A percentile compares a stretch with the other conserved stretches of the same genome.
phyloP scores from a whole-genome alignment of 2,888 invertebrate species.

The Ellobium chinense region DNA sequence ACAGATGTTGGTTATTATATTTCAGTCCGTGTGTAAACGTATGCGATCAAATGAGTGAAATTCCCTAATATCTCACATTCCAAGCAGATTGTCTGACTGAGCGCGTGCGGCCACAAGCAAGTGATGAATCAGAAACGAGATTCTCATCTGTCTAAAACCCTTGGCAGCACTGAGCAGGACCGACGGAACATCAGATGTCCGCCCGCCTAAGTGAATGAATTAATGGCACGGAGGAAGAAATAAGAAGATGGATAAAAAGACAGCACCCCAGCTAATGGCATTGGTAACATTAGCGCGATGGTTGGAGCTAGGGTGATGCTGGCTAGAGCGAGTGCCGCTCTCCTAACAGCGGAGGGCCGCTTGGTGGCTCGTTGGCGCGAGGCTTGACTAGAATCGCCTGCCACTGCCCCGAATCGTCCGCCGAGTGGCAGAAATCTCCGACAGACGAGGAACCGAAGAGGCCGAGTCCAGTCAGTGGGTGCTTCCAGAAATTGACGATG shows the following conservation, averaged over 20 bases:
- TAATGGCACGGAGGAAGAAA: constrained; percentile 10
- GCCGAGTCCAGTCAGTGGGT: constrained; percentile 5
- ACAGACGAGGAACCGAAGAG: not conserved
- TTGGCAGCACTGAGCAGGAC: not conserved
- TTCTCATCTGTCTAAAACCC: constrained; percentile 14
- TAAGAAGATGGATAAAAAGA: constrained; percentile 14
- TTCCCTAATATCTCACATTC: not conserved
- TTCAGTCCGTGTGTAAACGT: no score
- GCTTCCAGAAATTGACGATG: constrained; percentile 4
- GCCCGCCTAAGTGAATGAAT: constrained; percentile 18
- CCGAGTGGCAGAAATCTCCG: constrained; percentile 19
- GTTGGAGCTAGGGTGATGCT: constrained; percentile 14
- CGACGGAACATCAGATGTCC: not conserved
- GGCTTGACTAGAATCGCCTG: constrained; percentile 8
- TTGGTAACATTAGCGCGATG: constrained; percentile 21
- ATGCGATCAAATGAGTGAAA: not conserved
- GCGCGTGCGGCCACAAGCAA: not conserved
- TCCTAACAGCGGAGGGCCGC: not conserved
- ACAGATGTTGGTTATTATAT: no score
- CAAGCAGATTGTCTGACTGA: not conserved
- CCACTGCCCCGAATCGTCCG: constrained; percentile 7
- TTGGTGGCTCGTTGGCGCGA: constrained; percentile 20
- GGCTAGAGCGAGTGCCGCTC: constrained; percentile 30
- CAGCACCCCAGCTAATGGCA: constrained; percentile 10
- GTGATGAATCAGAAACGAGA: not conserved